Evolutionary conservation across 2,797 vertebrate genomes (phyloP).

Genomic region (Heliangelus exortis): DNA sequence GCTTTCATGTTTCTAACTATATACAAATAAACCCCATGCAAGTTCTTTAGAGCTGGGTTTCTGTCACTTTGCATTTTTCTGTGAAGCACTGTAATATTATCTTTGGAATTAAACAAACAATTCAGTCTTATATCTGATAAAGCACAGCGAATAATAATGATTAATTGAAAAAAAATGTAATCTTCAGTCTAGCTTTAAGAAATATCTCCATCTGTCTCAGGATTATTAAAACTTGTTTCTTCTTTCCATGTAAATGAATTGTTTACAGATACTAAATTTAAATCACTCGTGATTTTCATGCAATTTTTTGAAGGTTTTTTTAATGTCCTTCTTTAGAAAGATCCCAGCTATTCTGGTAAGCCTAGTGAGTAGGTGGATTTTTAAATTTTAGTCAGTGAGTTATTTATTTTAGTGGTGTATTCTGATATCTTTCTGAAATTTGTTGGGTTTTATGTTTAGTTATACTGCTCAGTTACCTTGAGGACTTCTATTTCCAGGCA

Average conservation of each 20-base stretch:
- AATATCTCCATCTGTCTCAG: background rate
- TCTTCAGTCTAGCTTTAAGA: background rate
- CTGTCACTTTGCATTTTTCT: background rate
- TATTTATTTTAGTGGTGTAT: background rate
- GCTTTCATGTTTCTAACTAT: slow-evolving; percentile 10
- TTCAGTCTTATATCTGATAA: background rate
- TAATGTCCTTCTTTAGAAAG: background rate
- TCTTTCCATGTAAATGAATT: slow-evolving; percentile 17
- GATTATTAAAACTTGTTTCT: background rate
- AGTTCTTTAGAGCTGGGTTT: background rate
- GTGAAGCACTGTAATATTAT: background rate
- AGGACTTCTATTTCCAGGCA: background rate
- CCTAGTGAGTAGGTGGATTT: background rate
- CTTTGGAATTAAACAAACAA: background rate
- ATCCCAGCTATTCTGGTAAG: background rate
- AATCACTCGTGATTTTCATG: background rate
- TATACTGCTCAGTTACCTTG: background rate
- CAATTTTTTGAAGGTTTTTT: background rate
- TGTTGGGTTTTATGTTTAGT: background rate
- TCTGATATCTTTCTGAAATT: background rate
- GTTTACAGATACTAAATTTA: slow-evolving; percentile 7
- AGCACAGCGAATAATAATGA: background rate
- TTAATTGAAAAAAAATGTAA: background rate
- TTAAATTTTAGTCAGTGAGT: background rate
- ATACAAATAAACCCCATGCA: slow-evolving; percentile 3